Conservation (phyloP, 1,140 invertebrate species). For the Proctacanthus coquilletti region DNA sequence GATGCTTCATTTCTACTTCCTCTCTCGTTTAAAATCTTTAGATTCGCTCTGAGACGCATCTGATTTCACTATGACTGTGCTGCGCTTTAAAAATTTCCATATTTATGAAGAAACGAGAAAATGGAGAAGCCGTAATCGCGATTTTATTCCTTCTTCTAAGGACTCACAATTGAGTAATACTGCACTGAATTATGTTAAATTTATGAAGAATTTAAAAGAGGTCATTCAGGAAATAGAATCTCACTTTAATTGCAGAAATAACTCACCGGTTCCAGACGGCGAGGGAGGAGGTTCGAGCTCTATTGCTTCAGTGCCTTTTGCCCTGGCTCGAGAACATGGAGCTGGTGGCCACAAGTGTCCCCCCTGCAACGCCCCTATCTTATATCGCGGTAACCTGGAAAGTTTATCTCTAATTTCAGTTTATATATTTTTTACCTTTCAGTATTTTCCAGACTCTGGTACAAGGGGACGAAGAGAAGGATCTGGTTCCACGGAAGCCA, state of each 20-base stretch:
- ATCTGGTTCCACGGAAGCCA: slow-evolving; percentile 96
- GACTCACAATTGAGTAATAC: no score
- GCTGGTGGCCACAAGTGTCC: slow-evolving; percentile 89
- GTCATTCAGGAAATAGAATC: no score
- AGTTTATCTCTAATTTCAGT: slow-evolving; percentile 1
- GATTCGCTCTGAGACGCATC: no score
- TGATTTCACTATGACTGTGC: no score
- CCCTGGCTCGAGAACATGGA: slow-evolving; percentile 99
- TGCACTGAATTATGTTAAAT: no score
- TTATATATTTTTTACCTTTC: slow-evolving; percentile 11
- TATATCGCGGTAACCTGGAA: slow-evolving; percentile 54
- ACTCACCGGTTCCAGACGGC: slow-evolving; percentile 94
- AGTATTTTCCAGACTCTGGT: slow-evolving; percentile 60
- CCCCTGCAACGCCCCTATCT: slow-evolving; percentile 62
- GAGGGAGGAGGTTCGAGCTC: slow-evolving; percentile 70
- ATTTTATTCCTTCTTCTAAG: no score
- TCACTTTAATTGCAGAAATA: slow-evolving; percentile 76
- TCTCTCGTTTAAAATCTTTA: no score
- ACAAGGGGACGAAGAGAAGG: slow-evolving; percentile 64
- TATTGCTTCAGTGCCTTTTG: slow-evolving; percentile 79
- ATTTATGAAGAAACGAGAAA: no score
- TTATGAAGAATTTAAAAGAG: no score
- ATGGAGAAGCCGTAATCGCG: no score
- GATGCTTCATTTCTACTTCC: no score
- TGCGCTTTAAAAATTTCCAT: no score